Conservation (phyloP, 2,113 vertebrate species). For the Rhombomys opimus region DNA sequence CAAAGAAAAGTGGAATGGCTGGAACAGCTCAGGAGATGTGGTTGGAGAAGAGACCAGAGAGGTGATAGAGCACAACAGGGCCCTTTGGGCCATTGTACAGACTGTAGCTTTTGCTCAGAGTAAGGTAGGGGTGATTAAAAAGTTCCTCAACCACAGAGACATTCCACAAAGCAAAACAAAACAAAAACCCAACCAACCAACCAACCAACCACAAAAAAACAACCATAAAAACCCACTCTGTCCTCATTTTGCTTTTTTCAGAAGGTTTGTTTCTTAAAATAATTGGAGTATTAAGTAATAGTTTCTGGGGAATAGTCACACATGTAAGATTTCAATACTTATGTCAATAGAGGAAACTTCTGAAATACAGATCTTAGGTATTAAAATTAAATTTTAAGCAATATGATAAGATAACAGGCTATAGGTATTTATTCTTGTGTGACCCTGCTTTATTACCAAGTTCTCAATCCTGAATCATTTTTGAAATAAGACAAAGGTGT, state of each 20-base stretch:
- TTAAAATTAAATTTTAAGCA: conserved; percentile 36
- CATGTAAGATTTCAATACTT: conserved; percentile 53
- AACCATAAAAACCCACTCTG: not conserved
- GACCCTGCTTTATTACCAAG: conserved; percentile 26
- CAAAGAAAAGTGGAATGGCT: not conserved
- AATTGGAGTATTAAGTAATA: conserved; percentile 47
- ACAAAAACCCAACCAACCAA: not conserved
- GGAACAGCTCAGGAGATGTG: not conserved
- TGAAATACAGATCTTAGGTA: conserved; percentile 27
- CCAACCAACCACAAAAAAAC: no score
- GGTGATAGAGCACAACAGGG: not conserved
- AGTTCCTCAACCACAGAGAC: not conserved
- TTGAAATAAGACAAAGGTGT: not conserved
- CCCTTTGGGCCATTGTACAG: not conserved
- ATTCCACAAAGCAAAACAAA: conserved; percentile 27
- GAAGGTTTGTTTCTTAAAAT: conserved; percentile 9
- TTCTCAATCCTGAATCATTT: conserved; percentile 43
- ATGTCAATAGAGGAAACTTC: conserved; percentile 18
- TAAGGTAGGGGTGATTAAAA: not conserved
- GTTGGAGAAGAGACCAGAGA: not conserved
- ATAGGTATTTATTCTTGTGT: not conserved
- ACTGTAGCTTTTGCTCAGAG: not conserved
- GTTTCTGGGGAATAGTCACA: conserved; percentile 15
- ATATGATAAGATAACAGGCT: conserved; percentile 1
- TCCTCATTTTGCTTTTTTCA: conserved; percentile 28